Conservation (phyloP, 53 echinoderm and acorn worm genomes). For the Temnopleurus reevesii region DNA sequence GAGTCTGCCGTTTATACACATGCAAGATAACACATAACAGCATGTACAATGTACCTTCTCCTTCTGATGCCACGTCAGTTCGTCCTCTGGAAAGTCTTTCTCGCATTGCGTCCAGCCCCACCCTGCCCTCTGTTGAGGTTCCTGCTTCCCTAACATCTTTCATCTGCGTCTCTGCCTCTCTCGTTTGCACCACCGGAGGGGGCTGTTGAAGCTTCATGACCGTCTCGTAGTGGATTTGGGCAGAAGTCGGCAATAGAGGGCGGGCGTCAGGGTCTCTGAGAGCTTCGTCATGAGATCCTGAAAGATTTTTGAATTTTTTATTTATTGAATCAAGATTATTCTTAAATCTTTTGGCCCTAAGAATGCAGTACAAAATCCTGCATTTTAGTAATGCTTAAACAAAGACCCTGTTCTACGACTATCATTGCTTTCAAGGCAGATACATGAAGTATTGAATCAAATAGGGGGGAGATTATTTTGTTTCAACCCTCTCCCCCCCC, state of each 20-base stretch:
- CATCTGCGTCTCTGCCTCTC: constrained; percentile 15
- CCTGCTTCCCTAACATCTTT: constrained; percentile 57
- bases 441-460: no score
- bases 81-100: constrained; percentile 37
- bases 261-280: constrained; percentile 64
- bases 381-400: no score
- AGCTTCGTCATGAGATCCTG: constrained; percentile 71
- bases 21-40: no score
- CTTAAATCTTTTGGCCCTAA: no score
- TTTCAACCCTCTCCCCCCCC: no score
- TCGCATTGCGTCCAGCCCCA: background rate
- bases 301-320: background rate
- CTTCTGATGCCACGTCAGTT: background rate
- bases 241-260: constrained; percentile 69
- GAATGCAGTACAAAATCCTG: no score
- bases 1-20: no score
- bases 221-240: constrained; percentile 78
- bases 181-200: constrained; percentile 45
- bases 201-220: constrained; percentile 71
- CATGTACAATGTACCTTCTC: background rate
- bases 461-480: no score
- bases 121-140: constrained; percentile 65
- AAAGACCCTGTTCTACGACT: no score
- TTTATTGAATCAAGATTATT: no score
- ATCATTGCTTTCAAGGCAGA: no score